These are phyloP conservation scores for Alethe diademata DNA, from an alignment of 2,113 vertebrate species.

Conservation along the genomic window DNA sequence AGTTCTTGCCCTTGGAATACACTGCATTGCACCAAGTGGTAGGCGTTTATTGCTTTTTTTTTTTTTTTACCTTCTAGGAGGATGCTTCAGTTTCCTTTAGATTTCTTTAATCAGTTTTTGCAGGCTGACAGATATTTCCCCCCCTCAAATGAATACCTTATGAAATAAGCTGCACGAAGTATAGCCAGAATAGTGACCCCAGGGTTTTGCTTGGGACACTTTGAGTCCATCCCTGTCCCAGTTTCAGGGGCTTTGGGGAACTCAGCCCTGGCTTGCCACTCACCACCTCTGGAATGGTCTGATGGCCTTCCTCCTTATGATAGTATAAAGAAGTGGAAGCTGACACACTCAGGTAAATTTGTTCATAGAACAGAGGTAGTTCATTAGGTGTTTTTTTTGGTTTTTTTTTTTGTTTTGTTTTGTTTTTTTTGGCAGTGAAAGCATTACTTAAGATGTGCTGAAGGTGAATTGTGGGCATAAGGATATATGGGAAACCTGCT, in stretches of 20 bases:
- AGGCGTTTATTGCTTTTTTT: not conserved
- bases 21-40: conserved; percentile 38
- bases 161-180: not conserved
- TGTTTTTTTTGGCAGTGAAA: not conserved
- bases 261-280: not conserved
- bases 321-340: not conserved
- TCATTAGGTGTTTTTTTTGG: not conserved
- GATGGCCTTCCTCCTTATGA: not conserved
- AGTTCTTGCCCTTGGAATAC: conserved; percentile 25
- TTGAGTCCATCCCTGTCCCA: not conserved
- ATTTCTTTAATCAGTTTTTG: not conserved
- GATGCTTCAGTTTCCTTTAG: not conserved
- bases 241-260: not conserved
- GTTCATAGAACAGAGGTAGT: not conserved
- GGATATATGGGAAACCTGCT: not conserved
- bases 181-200: not conserved
- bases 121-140: not conserved
- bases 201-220: not conserved
- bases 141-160: not conserved
- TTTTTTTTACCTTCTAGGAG: not conserved
- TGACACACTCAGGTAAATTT: not conserved
- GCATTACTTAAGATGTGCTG: not conserved
- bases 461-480: not conserved
- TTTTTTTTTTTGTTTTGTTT: not conserved
- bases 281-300: not conserved